Base-by-base conservation (phyloP, 2,888 invertebrate species). In the Clanis bilineata region DNA sequence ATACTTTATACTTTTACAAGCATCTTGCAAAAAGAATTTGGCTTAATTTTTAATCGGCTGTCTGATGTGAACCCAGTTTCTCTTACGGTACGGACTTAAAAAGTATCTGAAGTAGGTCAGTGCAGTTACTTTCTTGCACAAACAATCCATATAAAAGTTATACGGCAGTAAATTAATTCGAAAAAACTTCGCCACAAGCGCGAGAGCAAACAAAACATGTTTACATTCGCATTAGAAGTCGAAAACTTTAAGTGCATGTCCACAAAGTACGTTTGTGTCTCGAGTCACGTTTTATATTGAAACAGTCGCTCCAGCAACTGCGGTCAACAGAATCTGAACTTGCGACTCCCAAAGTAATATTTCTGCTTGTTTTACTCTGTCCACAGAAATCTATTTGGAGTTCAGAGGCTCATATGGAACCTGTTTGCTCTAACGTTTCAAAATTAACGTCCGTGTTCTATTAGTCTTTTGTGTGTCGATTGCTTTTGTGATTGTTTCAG, bases 201-300 rank as follows among this genome's bases (percentile, higher is more conserved):
- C 18, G 18, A n/a, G 23, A 28, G 18, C 51, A 51, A 15, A 28
- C 51, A 51, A 51, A 51, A 32, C 45, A 25, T 51, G 51, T 32
- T 51, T 51, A 51, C 51, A 51, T 51, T 51, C 51, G 51, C 51
- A 51, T 51, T 51, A 51, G 47, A 51, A 28, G 28, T 51, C 51
- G 28, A 43, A 43, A 57, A 57, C 56, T 43, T 41, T 57, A 43
- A 57, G 43, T 57, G 56, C 43, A 43, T 41, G 41, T 23, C 51
- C 43, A 28, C 22, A 55, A 41, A 44, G 43, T 54, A 41, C 15
- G 32, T 55, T 58, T 32, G 51, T 18, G 43, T n/a, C 28, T 7
- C 56, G 32, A 57, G 69, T 68, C 71, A 71, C 71, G 71, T 71
- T 66, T 67, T 64, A 65, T 64, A 71, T 71, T 68, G 68, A 62